These are phyloP conservation scores for Rhopalosiphum maidis DNA, from an alignment of 1,140 invertebrate genomes.

Conservation along the genomic window DNA sequence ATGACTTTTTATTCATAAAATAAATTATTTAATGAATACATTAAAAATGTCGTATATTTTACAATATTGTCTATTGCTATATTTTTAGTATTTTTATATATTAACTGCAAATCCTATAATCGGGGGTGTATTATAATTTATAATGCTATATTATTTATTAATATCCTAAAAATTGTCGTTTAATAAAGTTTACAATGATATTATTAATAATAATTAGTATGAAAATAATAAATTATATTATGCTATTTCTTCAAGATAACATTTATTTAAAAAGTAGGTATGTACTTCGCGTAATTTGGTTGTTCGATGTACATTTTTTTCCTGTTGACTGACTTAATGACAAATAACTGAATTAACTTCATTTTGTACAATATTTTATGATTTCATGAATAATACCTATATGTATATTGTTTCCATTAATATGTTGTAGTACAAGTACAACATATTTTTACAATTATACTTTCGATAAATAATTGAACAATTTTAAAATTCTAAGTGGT, in stretches of 20 bases:
- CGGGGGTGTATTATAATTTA: not conserved
- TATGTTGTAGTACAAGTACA: not conserved
- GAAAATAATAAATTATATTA: not conserved
- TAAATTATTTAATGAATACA: not conserved
- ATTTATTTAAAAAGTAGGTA: not conserved
- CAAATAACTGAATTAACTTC: too few relatives aligned
- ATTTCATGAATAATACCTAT: too few relatives aligned
- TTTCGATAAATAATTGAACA: not conserved
- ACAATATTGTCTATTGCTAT: not conserved
- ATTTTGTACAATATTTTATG: too few relatives aligned
- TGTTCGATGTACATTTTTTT: too few relatives aligned
- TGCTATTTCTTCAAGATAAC: not conserved
- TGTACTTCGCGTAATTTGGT: not conserved
- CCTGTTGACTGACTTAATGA: too few relatives aligned
- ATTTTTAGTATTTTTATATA: not conserved
- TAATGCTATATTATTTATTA: not conserved
- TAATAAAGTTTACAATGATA: not conserved
- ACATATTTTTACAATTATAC: not conserved
- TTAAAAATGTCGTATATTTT: not conserved
- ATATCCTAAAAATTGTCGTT: not conserved
- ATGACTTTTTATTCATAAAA: not conserved
- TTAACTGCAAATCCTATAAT: not conserved
- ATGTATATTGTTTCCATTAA: too few relatives aligned
- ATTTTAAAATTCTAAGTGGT: not conserved
- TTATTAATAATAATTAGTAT: not conserved